Evolutionary conservation across 1,140 invertebrate genomes (phyloP).

Genomic region (Rhagoletis zephyria): DNA sequence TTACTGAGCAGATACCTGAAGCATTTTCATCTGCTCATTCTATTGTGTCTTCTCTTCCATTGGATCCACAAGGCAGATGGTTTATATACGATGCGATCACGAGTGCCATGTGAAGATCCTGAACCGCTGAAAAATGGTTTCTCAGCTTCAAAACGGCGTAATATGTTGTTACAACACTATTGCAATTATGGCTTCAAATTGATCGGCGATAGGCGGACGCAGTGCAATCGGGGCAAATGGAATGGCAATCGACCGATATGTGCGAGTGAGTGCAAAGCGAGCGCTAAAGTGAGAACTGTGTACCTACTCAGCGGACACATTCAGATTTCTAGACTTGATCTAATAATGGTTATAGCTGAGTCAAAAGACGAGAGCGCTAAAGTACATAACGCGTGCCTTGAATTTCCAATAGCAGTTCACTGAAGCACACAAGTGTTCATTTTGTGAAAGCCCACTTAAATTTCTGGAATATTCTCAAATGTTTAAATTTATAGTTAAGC

Average conservation of each 20-base stretch:
- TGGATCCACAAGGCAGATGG: background rate
- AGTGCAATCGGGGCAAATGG: constrained; percentile 55
- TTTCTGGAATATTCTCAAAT: background rate
- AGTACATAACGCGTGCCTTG: too few relatives aligned
- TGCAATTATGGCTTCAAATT: constrained; percentile 53
- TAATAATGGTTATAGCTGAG: too few relatives aligned
- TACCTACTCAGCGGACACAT: too few relatives aligned
- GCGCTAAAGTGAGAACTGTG: too few relatives aligned
- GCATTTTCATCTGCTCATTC: background rate
- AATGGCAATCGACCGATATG: constrained; percentile 54
- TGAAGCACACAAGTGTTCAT: background rate
- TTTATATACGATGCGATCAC: background rate
- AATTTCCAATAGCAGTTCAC: too few relatives aligned
- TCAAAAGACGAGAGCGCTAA: too few relatives aligned
- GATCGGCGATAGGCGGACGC: constrained; percentile 23
- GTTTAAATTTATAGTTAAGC: too few relatives aligned
- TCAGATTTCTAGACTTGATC: too few relatives aligned
- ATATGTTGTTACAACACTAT: constrained; percentile 30
- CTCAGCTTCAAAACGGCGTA: background rate
- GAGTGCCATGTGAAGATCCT: constrained; percentile 4
- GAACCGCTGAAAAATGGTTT: background rate
- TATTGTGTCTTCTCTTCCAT: background rate
- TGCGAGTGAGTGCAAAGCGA: constrained; percentile 54
- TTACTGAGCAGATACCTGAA: background rate
- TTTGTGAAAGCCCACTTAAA: background rate